Evolutionary conservation across 2,797 vertebrate genomes (phyloP).

Genomic region (Odontamblyopus lacepedii): DNA sequence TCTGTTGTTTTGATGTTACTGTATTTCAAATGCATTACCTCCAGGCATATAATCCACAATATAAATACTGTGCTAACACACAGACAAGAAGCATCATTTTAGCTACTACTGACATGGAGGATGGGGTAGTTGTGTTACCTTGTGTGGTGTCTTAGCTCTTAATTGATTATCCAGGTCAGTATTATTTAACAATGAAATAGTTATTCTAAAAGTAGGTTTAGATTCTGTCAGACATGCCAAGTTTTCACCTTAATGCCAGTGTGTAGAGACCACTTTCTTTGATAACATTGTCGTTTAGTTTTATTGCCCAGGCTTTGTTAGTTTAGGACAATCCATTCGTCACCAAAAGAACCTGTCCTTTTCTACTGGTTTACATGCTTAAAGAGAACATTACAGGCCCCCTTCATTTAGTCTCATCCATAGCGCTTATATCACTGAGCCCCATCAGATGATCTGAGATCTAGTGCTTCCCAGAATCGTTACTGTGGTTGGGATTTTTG

Average conservation of each 20-base stretch:
- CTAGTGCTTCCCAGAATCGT: conserved; percentile 34
- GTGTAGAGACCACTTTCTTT: conserved; percentile 27
- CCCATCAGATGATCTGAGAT: conserved; percentile 47
- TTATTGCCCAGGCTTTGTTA: conserved; percentile 34
- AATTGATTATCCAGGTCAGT: conserved; percentile 24
- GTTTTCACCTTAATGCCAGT: conserved; percentile 39
- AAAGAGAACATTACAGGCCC: conserved; percentile 32
- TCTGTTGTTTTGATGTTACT: conserved; percentile 29
- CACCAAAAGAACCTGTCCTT: conserved; percentile 20
- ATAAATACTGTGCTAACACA: conserved; percentile 23
- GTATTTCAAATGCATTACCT: conserved; percentile 36
- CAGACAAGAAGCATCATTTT: not conserved
- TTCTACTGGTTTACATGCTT: conserved; percentile 19
- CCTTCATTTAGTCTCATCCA: conserved; percentile 39
- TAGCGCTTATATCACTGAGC: conserved; percentile 25
- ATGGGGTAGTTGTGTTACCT: not conserved
- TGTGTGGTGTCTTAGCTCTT: conserved; percentile 17
- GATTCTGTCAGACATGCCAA: conserved; percentile 41
- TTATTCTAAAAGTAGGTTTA: conserved; percentile 38
- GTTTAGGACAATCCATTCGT: conserved; percentile 13
- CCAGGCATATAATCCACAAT: conserved; percentile 9
- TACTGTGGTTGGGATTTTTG: conserved; percentile 34
- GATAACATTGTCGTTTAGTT: conserved; percentile 38
- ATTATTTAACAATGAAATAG: conserved; percentile 30
- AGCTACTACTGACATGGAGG: conserved; percentile 1